phyloP scores from a whole-genome alignment of 2,113 vertebrate genomes.

The Rhinopithecus roxellana region DNA sequence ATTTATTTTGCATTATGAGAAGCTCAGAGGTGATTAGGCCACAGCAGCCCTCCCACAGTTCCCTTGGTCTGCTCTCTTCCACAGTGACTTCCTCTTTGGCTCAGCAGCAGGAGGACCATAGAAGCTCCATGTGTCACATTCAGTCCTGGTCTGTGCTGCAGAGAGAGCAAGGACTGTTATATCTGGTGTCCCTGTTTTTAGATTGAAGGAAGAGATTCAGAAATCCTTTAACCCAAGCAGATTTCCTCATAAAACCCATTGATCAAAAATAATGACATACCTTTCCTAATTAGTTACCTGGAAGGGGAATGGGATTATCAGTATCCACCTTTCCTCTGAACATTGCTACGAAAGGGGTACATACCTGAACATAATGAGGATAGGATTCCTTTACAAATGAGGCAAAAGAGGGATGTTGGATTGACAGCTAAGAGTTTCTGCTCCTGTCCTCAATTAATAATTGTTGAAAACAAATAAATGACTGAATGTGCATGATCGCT shows the following conservation, averaged over 20 bases:
- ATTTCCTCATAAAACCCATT: background rate
- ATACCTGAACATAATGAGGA: background rate
- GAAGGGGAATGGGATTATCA: background rate
- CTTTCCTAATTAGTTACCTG: background rate
- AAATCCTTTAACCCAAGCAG: background rate
- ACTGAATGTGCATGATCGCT: background rate
- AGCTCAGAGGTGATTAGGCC: background rate
- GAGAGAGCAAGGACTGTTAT: background rate
- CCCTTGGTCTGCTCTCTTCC: background rate
- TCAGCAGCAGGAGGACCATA: background rate
- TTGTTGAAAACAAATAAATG: background rate
- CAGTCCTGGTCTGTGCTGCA: background rate
- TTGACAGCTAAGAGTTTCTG: background rate
- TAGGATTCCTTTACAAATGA: background rate
- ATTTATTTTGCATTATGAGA: background rate
- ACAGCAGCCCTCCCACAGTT: fast-evolving
- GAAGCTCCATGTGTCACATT: background rate
- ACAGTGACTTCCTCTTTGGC: background rate
- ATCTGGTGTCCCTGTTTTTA: background rate
- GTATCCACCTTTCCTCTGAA: background rate
- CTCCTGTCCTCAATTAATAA: background rate
- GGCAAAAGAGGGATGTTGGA: background rate
- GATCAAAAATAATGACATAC: background rate
- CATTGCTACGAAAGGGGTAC: background rate
- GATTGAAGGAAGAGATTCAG: background rate